Percentiles rank a stretch among this genome's conserved stretches.
Conservation (phyloP, 2,113 vertebrate species). For the Amblyopsis rosae region DNA sequence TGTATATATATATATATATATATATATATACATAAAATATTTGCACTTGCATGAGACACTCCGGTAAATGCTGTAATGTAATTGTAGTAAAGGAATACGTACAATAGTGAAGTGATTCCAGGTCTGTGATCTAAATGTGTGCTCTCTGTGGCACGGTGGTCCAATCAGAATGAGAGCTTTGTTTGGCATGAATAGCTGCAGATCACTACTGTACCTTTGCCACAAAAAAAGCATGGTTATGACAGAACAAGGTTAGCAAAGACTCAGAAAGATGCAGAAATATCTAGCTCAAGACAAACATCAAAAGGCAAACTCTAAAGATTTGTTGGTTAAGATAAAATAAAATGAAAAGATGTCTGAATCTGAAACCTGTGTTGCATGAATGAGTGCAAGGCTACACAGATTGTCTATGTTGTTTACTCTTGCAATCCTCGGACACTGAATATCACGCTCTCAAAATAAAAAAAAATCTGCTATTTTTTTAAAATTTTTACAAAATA, state of each 20-base stretch:
- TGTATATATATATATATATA: neutral
- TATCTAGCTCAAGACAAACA: constrained; percentile 18
- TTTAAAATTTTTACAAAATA: constrained; percentile 26
- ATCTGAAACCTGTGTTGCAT: neutral
- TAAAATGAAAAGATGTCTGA: constrained; percentile 2
- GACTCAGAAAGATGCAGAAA: constrained; percentile 14
- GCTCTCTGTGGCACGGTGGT: constrained; percentile 26
- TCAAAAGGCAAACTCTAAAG: constrained; percentile 36
- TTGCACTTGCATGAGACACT: constrained; percentile 36
- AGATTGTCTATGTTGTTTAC: constrained; percentile 9
- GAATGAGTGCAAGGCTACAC: neutral
- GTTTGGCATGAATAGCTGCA: constrained; percentile 50
- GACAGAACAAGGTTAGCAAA: constrained; percentile 46
- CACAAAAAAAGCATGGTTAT: constrained; percentile 13
- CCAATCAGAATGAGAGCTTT: constrained; percentile 41
- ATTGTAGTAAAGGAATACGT: constrained; percentile 37
- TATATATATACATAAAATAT: neutral
- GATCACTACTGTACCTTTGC: constrained; percentile 34
- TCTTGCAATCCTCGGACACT: constrained; percentile 18
- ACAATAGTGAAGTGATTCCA: constrained; percentile 50
- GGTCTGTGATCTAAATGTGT: constrained; percentile 32
- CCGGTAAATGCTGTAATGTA: constrained; percentile 47
- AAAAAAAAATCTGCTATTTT: constrained; percentile 2
- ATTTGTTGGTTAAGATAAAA: neutral
- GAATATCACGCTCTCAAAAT: constrained; percentile 51